Evolutionary conservation across 2,797 vertebrate species (phyloP).

Genomic region (Eutrigla gurnardus): DNA sequence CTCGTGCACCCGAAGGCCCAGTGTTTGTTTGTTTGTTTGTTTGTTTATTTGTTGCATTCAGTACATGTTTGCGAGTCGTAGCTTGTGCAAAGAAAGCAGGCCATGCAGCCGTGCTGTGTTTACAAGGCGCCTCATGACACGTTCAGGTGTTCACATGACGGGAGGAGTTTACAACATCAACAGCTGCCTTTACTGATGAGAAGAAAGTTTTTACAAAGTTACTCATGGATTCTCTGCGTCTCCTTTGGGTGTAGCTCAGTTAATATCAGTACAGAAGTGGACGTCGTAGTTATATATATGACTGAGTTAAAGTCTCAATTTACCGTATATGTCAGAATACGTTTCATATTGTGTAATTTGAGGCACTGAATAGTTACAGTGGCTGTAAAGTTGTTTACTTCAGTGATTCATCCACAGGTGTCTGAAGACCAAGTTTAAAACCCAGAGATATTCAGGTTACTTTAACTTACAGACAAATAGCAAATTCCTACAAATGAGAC

Average conservation of each 20-base stretch:
- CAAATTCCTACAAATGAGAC: not conserved
- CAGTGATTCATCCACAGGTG: not conserved
- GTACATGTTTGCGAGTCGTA: conserved; percentile 18
- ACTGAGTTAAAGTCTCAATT: no score
- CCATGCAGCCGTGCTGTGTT: conserved; percentile 39
- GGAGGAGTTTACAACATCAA: not conserved
- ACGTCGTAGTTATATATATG: no score
- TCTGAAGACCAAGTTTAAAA: not conserved
- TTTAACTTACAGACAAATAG: not conserved
- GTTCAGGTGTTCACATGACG: conserved; percentile 44
- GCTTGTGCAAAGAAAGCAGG: not conserved
- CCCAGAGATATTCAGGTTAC: not conserved
- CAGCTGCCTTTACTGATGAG: not conserved
- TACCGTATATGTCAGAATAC: no score
- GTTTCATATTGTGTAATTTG: not conserved
- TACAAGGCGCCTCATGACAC: conserved; percentile 28
- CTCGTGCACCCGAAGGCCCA: not conserved
- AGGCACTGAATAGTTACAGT: not conserved
- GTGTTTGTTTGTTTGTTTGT: conserved; percentile 14
- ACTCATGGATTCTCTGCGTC: not conserved
- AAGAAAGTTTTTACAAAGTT: conserved; percentile 23
- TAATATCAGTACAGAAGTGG: not conserved
- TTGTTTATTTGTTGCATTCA: not conserved
- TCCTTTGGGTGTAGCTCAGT: not conserved
- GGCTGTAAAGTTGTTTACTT: not conserved